A percentile compares a stretch with the other conserved stretches of the same genome.
Conservation (phyloP, 2,113 vertebrate genomes). For the Misgurnus mizolepis region DNA sequence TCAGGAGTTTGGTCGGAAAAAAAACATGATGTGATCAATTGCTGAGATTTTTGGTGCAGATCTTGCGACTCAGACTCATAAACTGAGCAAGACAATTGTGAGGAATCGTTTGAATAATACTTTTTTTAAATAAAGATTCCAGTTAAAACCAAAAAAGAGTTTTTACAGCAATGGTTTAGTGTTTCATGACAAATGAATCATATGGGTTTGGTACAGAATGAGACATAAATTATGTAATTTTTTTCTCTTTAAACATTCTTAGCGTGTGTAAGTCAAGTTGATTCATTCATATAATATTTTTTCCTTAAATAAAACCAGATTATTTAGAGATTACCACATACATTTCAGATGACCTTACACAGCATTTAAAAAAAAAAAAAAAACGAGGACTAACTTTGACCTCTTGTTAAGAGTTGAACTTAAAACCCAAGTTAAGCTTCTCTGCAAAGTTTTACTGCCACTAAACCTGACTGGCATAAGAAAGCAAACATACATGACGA, state of each 20-base stretch:
- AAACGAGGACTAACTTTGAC: constrained; percentile 2
- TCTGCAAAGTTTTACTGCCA: constrained; percentile 41
- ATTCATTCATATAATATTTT: too few species aligned
- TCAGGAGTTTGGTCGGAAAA: background rate
- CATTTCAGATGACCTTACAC: too few species aligned
- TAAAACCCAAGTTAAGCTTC: background rate
- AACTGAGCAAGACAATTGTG: background rate
- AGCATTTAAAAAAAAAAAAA: too few species aligned
- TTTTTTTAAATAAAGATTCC: background rate
- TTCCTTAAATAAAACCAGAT: too few species aligned
- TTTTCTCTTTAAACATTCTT: too few species aligned
- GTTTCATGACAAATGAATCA: too few species aligned
- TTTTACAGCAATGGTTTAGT: too few species aligned
- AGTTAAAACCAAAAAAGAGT: background rate
- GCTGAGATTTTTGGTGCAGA: background rate
- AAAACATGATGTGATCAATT: background rate
- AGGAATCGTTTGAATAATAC: background rate
- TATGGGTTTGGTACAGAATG: too few species aligned
- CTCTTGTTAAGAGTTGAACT: background rate
- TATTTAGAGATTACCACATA: too few species aligned
- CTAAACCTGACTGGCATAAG: constrained; percentile 48
- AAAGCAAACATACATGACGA: constrained; percentile 47
- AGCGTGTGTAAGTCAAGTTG: too few species aligned
- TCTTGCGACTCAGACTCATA: background rate
- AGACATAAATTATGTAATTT: too few species aligned